Base-by-base conservation (phyloP, 2,888 invertebrate genomes). In the Nemurella pictetii region DNA sequence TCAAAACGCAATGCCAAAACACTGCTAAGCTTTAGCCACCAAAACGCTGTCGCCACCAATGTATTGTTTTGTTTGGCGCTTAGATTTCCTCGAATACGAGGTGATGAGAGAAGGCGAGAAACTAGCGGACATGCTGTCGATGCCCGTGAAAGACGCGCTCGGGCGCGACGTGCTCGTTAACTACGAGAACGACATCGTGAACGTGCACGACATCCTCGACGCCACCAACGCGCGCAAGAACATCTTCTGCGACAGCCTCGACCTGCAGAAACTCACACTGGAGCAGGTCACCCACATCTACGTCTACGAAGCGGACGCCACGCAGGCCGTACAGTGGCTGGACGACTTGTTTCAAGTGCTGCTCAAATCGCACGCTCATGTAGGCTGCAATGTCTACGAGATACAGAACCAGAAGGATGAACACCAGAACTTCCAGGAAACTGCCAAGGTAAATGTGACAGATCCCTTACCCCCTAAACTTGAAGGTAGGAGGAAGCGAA, bases 81-180 rank as follows among this genome's bases (percentile, higher is more conserved):
- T 88, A 95, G 96, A 94, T 89, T 90, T 91, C 84, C 90, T 95
- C 87, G 94, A 95, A 89, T 92, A 92, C 86, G 94, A 95, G 89
- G 91, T 95, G 87, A 91, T 94, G 84, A 93, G 93, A 88, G 95
- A 95, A 90, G 96, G 96, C 12, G 95, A 96, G 89, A 95, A 94
- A 89, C 91, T 96, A 84, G 93, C 95, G 85, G 95, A 95, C 89
- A 93, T 95, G 90, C 91, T 96, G 87, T 94, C 95, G 74, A 94
- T 95, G 92, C 95, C 95, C 12, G 93, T 96, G 86, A 95, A 95
- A 90, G 95, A 96, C 90, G 94, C 95, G 0, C 91, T 95, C 86
- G 95, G 95, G 82, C 92, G 95, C 87, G 94, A 94, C 88, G 90
- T 94, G 87, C 92, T 92, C 87, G 92, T 95, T 88, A 92, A 96